Evolutionary conservation across 2,888 invertebrate genomes (phyloP).

Genomic region (Xanthia togata): DNA sequence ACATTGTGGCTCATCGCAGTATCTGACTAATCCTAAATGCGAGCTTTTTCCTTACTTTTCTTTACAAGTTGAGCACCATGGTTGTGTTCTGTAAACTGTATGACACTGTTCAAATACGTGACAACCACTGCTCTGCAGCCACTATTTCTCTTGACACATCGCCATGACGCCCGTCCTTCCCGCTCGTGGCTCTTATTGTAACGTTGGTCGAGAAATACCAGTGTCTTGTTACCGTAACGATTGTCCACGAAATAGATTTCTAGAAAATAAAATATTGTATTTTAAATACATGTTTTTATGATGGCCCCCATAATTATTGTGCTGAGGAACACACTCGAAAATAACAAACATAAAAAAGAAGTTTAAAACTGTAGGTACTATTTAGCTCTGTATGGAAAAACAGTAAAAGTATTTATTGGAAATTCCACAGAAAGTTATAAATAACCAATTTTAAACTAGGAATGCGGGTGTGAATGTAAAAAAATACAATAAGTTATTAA

Average conservation of each 20-base stretch:
- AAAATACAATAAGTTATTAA: neutral
- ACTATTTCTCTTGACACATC: constrained; percentile 70
- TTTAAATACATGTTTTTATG: neutral
- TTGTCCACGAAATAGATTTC: constrained; percentile 42
- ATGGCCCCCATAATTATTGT: neutral
- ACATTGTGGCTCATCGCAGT: neutral
- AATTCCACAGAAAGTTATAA: neutral
- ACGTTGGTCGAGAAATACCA: constrained; percentile 68
- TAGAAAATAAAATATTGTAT: constrained; percentile 15
- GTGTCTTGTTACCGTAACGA: constrained; percentile 59
- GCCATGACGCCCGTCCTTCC: constrained; percentile 67
- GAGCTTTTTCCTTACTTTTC: neutral
- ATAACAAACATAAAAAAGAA: neutral
- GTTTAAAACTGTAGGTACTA: no score
- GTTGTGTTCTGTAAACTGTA: constrained; percentile 55
- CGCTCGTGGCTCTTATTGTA: constrained; percentile 67
- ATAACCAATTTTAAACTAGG: neutral
- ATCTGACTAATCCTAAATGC: no score
- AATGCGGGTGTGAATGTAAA: no score
- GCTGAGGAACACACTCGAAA: neutral
- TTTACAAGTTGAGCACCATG: constrained; percentile 31
- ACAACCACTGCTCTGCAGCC: constrained; percentile 67
- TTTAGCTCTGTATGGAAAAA: neutral
- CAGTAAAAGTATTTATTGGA: neutral
- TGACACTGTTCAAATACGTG: constrained; percentile 57